phyloP scores from a whole-genome alignment of 2,888 invertebrate genomes.

The Coronaproctus castanopsis region DNA sequence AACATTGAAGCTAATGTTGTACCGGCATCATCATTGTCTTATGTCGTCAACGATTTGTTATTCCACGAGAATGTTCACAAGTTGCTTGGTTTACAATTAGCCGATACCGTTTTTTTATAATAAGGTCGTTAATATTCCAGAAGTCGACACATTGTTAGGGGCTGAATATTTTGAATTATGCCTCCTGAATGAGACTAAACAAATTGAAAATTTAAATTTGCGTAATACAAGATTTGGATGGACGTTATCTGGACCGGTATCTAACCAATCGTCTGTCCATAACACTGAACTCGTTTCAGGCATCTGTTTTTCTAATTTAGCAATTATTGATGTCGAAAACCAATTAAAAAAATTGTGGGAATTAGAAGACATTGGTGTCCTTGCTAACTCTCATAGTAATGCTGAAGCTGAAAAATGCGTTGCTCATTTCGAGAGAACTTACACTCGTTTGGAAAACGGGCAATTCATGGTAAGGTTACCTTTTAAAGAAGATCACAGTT shows the following conservation, averaged over 20 bases:
- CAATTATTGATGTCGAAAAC: background rate
- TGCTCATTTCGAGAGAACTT: slow-evolving; percentile 1
- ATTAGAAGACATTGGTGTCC: slow-evolving; percentile 1
- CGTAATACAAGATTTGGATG: background rate
- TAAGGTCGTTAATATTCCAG: too few species aligned
- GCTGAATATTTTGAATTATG: background rate
- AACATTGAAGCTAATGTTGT: too few species aligned
- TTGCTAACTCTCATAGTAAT: background rate
- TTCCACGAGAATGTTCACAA: too few species aligned
- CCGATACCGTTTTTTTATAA: too few species aligned
- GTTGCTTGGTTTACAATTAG: too few species aligned
- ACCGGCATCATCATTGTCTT: too few species aligned
- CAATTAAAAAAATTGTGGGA: slow-evolving; percentile 1
- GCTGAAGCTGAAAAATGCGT: background rate
- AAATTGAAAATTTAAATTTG: background rate
- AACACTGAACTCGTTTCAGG: background rate
- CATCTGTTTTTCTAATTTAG: background rate
- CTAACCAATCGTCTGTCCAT: too few species aligned
- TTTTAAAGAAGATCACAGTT: background rate
- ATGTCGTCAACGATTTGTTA: too few species aligned
- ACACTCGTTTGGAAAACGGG: background rate
- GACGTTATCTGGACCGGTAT: background rate
- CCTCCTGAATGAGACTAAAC: background rate
- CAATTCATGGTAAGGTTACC: background rate
- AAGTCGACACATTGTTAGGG: background rate